Evolutionary conservation across 2,113 vertebrate species (phyloP).

Genomic region (Nesoenas mayeri): DNA sequence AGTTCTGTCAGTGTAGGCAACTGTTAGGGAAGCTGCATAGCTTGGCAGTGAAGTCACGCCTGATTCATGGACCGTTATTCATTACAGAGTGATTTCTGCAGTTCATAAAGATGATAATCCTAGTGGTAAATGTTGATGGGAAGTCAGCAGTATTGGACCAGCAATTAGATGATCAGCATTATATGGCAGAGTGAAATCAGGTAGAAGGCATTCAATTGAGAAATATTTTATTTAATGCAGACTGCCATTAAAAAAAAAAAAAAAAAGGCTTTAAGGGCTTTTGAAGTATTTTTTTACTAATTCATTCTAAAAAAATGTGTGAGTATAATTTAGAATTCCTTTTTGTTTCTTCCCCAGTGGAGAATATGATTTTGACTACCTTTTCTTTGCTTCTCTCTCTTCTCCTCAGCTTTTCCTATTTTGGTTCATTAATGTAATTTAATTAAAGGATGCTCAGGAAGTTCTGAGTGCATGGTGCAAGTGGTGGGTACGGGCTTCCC

Average conservation of each 20-base stretch:
- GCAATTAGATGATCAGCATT: background rate
- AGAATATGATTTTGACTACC: background rate
- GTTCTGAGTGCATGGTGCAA: background rate
- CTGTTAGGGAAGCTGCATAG: slow-evolving; percentile 5
- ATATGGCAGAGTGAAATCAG: background rate
- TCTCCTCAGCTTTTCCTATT: background rate
- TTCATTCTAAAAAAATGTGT: background rate
- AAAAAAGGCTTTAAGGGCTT: background rate
- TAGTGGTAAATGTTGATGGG: background rate
- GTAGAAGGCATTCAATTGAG: background rate
- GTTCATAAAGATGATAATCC: background rate
- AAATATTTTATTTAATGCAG: background rate
- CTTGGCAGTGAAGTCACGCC: slow-evolving; percentile 1
- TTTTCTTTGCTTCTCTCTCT: background rate
- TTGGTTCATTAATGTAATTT: background rate
- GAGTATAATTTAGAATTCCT: background rate
- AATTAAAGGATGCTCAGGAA: background rate
- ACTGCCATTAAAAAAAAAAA: background rate
- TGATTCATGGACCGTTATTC: background rate
- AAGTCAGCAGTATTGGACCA: background rate
- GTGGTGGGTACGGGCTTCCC: background rate
- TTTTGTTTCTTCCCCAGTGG: background rate
- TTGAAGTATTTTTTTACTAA: background rate
- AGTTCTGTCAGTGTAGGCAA: background rate
- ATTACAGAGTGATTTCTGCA: background rate